Evolutionary conservation across 2,797 vertebrate species (phyloP).

Genomic region (Poeciliopsis infans): DNA sequence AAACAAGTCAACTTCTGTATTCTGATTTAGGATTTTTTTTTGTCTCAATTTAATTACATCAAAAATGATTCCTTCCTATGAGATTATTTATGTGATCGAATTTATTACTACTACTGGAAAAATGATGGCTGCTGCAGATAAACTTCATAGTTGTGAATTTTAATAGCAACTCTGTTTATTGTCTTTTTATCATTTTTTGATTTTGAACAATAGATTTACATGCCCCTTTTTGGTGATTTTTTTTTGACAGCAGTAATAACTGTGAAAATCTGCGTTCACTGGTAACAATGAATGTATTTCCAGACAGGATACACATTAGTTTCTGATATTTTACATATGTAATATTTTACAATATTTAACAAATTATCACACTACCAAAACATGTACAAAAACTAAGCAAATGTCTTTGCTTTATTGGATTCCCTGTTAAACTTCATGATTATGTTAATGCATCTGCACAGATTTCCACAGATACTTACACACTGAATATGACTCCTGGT

Average conservation of each 20-base stretch:
- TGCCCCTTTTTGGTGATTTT: neutral
- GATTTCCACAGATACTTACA: constrained; percentile 79
- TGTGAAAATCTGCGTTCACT: neutral
- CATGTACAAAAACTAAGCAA: neutral
- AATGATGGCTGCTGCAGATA: neutral
- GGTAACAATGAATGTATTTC: neutral
- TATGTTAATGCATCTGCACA: neutral
- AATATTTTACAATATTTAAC: too few species aligned
- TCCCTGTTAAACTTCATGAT: neutral
- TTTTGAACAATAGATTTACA: neutral
- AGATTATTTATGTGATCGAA: too few species aligned
- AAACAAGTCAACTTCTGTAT: too few species aligned
- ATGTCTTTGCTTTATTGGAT: neutral
- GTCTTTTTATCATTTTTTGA: neutral
- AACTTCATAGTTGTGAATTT: neutral
- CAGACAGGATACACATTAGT: neutral
- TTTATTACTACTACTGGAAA: neutral
- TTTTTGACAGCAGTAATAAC: neutral
- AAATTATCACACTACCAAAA: neutral
- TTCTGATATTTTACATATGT: neutral
- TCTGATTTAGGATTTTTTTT: too few species aligned
- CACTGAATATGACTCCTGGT: constrained; percentile 85
- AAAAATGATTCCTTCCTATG: too few species aligned
- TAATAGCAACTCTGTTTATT: neutral
- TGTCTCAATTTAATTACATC: too few species aligned